Conservation (phyloP, 2,113 vertebrate species). For the Uropsilus gracilis region DNA sequence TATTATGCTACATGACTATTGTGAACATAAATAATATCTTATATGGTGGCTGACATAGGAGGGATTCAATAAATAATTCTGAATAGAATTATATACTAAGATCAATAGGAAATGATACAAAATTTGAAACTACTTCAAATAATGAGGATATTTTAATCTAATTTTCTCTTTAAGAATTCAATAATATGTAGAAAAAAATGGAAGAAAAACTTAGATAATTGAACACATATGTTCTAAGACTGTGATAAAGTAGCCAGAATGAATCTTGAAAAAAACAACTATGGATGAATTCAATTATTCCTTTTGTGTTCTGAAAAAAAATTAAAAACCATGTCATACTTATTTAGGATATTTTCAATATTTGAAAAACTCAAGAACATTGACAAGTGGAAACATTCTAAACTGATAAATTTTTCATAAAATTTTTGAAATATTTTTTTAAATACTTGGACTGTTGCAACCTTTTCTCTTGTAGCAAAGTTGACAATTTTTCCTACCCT, state of each 20-base stretch:
- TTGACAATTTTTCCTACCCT: neutral
- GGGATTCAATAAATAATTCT: neutral
- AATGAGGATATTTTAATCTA: neutral
- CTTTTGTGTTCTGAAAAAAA: neutral
- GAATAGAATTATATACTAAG: neutral
- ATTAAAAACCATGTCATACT: neutral
- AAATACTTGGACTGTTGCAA: neutral
- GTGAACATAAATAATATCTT: neutral
- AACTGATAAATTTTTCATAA: neutral
- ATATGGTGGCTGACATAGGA: neutral
- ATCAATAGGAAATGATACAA: neutral
- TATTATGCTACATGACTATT: neutral
- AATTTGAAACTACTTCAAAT: neutral
- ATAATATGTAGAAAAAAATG: neutral
- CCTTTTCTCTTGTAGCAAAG: neutral
- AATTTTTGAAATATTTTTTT: neutral
- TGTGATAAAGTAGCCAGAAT: neutral
- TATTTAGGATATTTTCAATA: constrained; percentile 18
- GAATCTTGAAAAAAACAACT: neutral
- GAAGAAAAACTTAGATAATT: neutral
- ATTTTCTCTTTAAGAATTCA: neutral
- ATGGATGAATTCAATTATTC: neutral
- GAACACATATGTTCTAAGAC: neutral
- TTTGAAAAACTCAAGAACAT: neutral
- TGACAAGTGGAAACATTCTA: neutral